Evolutionary conservation across 1,140 invertebrate genomes (phyloP), one percentile per base, ranked within the genome.

Genomic region (Trypoxylus dichotomus): DNA sequence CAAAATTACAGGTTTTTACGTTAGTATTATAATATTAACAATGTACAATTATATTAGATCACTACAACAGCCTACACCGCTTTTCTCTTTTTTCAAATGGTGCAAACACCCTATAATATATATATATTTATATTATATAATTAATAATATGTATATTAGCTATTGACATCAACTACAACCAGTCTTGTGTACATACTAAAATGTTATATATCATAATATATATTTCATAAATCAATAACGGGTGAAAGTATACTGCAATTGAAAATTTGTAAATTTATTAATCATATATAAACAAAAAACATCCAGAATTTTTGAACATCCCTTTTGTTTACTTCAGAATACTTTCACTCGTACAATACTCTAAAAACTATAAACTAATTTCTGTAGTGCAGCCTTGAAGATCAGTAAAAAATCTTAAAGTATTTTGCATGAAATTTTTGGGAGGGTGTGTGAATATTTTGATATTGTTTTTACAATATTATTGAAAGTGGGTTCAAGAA

Each of bases 1-100:
- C 60, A 29, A 68, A 68, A 29, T 27, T 11, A 27, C 10, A 63
- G 19, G 21, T 11, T 5, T 68, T 68, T 68, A 68, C 60, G 60
- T 68, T 68, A 68, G 60, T 68, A 68, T 68, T 68, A 21, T 68
- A 68, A 68, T 63, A 63, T 68, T 68, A 68, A 68, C 60, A 68
- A 68, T 68, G 60, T 68, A 68, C 60, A 68, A 68, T 68, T 21
- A 21, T 68, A 68, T 68, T 68, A 68, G 60, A 68, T 68, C 60
- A 68, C 60, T 68, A 68, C 60, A 68, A 68, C 60, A 68, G 60
- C 60, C 60, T 68, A 68, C 60, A 68, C 60, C 60, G 60, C 25
- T 68, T 68, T 68, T 68, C 60, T 68, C 60, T 68, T 68, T 68
- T 68, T 68, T 68, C 60, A 68, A 68, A 68, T 68, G 60, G 60